Evolutionary conservation across 2,113 vertebrate species (phyloP).

Genomic region (Vanacampus margaritifer): DNA sequence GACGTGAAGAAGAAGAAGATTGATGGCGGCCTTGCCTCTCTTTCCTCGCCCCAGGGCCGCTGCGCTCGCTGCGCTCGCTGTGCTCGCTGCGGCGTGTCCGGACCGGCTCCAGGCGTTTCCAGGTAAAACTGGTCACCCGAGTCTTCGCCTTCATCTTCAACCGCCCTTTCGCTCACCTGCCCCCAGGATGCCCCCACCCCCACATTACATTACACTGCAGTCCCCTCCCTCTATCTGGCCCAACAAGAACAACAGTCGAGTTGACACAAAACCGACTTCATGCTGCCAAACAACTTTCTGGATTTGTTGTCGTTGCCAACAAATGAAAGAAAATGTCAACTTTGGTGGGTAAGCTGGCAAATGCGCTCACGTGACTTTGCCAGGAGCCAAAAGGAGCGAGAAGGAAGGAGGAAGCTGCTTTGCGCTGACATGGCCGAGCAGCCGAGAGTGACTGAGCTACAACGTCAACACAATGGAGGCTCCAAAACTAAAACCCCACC

Average conservation of each 20-base stretch:
- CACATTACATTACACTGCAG: background rate
- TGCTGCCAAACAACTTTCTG: constrained; percentile 23
- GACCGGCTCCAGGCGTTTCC: constrained; percentile 59
- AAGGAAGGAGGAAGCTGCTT: constrained; percentile 54
- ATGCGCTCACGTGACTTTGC: constrained; percentile 6
- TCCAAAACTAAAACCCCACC: too few relatives aligned
- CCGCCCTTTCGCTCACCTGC: constrained; percentile 62
- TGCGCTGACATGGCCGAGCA: constrained; percentile 64
- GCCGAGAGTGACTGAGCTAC: constrained; percentile 67
- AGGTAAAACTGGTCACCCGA: constrained; percentile 72
- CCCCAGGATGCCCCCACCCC: constrained; percentile 35
- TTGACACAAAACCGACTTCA: background rate
- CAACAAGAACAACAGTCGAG: constrained; percentile 30
- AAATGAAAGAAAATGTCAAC: constrained; percentile 1
- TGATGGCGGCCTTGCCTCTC: background rate
- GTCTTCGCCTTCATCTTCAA: constrained; percentile 51
- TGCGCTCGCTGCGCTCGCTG: constrained; percentile 31
- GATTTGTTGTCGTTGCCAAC: background rate
- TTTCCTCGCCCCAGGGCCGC: background rate
- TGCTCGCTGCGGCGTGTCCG: constrained; percentile 54
- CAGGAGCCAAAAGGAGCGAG: constrained; percentile 44
- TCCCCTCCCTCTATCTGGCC: constrained; percentile 38
- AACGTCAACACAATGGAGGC: constrained; percentile 62
- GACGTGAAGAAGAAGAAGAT: background rate
- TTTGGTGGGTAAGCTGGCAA: background rate